A percentile compares a stretch with the other conserved stretches of the same genome.
These are phyloP conservation scores for Vidua chalybeata DNA, from an alignment of 2,113 vertebrate genomes.

Conservation along the genomic window DNA sequence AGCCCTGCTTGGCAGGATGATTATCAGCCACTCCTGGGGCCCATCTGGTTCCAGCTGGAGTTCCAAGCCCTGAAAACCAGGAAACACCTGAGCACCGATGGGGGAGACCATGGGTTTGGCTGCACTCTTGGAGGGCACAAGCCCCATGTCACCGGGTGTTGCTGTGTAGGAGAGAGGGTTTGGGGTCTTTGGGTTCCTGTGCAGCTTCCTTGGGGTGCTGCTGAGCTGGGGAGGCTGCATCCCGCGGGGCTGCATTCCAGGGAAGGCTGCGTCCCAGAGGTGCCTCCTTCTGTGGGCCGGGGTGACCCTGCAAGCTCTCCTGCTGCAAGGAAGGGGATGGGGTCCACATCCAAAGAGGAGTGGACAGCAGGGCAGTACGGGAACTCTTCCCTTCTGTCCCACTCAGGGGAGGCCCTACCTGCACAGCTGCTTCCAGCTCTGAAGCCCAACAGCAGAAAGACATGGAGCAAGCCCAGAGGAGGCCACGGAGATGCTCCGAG, in stretches of 20 bases:
- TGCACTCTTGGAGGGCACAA: not conserved
- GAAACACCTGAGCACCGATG: rapidly evolving
- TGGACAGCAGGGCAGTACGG: not conserved
- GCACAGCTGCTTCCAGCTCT: not conserved
- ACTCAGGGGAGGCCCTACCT: not conserved
- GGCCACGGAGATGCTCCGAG: rapidly evolving
- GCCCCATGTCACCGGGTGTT: rapidly evolving
- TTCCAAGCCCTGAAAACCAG: not conserved
- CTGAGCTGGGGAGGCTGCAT: rapidly evolving
- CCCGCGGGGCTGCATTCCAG: not conserved
- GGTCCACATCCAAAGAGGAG: not conserved
- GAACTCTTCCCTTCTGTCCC: not conserved
- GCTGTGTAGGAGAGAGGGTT: rapidly evolving
- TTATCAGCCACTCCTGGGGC: not conserved
- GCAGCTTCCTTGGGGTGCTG: not conserved
- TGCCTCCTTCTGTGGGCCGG: too few species aligned
- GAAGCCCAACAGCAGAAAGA: not conserved
- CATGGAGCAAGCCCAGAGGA: rapidly evolving
- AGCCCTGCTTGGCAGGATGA: not conserved
- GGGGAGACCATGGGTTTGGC: rapidly evolving
- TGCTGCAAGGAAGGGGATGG: not conserved
- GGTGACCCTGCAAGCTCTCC: not conserved
- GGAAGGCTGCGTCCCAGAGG: not conserved
- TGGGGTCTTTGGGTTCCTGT: rapidly evolving
- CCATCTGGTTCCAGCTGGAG: not conserved